These are phyloP conservation scores for Eumeta japonica DNA, from an alignment of 1,140 invertebrate species.

Conservation along the genomic window DNA sequence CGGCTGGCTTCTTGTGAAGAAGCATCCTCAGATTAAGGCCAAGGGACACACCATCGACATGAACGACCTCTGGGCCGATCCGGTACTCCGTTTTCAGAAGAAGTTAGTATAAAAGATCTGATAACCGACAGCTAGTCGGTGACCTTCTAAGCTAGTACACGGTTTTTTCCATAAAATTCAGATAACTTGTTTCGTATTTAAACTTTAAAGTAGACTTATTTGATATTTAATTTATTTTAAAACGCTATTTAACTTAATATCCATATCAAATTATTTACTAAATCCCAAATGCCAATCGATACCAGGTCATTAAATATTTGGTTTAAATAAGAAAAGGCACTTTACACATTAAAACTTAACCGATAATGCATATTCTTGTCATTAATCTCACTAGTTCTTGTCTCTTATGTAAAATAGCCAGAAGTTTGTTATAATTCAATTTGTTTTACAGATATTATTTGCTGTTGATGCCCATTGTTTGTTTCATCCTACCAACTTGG, in stretches of 20 bases:
- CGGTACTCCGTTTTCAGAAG: conserved; percentile 72
- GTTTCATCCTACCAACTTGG: conserved; percentile 73
- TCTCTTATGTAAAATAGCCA: not conserved
- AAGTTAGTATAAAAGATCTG: conserved; percentile 50
- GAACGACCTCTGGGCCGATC: conserved; percentile 71
- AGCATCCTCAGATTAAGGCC: conserved; percentile 73
- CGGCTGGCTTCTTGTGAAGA: conserved; percentile 77
- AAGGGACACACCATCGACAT: conserved; percentile 71
- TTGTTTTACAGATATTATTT: conserved; percentile 65
- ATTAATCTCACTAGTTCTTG: not conserved
- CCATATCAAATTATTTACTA: not conserved
- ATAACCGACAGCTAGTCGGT: no score
- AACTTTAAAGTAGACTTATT: not conserved
- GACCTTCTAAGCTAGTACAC: no score
- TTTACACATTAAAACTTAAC: not conserved
- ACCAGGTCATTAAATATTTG: not conserved
- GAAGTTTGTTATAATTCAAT: conserved; percentile 4
- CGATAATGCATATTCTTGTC: no score
- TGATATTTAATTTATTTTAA: not conserved
- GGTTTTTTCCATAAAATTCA: not conserved
- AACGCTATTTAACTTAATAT: not conserved
- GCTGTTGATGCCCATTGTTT: conserved; percentile 65
- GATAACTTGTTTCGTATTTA: not conserved
- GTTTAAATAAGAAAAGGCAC: not conserved
- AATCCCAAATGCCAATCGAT: no score